phyloP scores from a whole-genome alignment of 2,888 invertebrate species.

The Gandaritis pyraliata region DNA sequence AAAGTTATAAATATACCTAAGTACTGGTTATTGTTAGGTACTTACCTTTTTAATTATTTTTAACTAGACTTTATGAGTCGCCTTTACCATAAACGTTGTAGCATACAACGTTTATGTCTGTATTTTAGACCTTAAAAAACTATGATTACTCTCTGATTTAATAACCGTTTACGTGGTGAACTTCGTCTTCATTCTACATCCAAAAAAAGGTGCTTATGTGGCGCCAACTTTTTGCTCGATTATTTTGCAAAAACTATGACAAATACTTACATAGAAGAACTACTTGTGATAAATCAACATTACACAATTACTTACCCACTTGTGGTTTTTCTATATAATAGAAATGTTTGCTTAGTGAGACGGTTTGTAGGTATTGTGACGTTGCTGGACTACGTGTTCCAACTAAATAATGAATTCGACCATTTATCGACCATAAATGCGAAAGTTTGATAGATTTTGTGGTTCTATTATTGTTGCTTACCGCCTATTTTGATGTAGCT shows the following conservation, averaged over 20 bases:
- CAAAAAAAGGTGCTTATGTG: background rate
- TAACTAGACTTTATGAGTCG: too few species aligned
- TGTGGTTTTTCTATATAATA: conserved; percentile 1
- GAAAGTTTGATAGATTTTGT: too few species aligned
- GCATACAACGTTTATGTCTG: too few species aligned
- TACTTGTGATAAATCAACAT: background rate
- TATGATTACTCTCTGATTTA: background rate
- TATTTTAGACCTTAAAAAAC: too few species aligned
- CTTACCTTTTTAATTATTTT: too few species aligned
- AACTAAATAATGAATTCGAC: too few species aligned
- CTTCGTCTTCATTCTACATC: background rate
- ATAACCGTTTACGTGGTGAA: background rate
- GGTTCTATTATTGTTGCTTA: too few species aligned
- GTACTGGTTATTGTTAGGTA: too few species aligned
- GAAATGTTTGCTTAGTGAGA: conserved; percentile 14
- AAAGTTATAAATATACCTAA: too few species aligned
- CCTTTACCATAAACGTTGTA: too few species aligned
- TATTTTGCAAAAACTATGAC: conserved; percentile 6
- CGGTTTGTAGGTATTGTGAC: background rate
- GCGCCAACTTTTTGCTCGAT: conserved; percentile 23
- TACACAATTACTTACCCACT: background rate
- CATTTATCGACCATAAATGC: too few species aligned
- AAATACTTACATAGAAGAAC: background rate
- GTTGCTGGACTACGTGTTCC: background rate
- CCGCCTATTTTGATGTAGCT: too few species aligned